A percentile compares a stretch with the other conserved stretches of the same genome.
phyloP scores from a whole-genome alignment of 2,113 vertebrate genomes.

The Isurus oxyrinchus region DNA sequence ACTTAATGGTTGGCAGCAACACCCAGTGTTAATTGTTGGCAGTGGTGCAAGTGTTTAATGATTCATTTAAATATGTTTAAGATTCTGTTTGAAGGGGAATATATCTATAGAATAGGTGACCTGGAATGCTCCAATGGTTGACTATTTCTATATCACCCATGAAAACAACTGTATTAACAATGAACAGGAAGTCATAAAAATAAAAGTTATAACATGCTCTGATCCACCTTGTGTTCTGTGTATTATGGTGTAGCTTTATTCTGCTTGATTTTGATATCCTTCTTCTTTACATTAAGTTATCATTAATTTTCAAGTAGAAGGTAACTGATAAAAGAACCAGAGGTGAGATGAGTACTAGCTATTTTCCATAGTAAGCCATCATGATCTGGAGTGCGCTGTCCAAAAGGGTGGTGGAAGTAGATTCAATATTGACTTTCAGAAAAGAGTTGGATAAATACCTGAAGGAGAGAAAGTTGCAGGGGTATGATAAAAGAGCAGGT shows the following conservation, averaged over 20 bases:
- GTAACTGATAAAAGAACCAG: background rate
- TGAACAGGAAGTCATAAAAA: background rate
- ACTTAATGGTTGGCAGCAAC: constrained; percentile 34
- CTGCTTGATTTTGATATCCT: background rate
- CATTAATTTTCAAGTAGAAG: background rate
- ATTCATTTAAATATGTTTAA: constrained; percentile 30
- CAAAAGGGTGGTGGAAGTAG: background rate
- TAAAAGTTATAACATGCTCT: background rate
- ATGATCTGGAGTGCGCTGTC: background rate
- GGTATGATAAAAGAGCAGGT: too few relatives aligned
- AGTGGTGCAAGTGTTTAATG: background rate
- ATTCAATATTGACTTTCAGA: background rate
- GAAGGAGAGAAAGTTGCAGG: background rate
- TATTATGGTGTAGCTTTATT: background rate
- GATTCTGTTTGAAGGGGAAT: background rate
- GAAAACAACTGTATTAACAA: background rate
- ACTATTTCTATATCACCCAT: background rate
- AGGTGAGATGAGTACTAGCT: background rate
- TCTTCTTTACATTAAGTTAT: background rate
- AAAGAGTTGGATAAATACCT: background rate
- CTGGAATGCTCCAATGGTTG: background rate
- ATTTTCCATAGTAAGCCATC: background rate
- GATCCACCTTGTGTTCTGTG: background rate
- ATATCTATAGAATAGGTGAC: background rate
- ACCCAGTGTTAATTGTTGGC: constrained; percentile 26